A percentile compares a stretch with the other conserved stretches of the same genome.
phyloP scores from a whole-genome alignment of 2,797 vertebrate genomes.

The Sebastes iracundus region DNA sequence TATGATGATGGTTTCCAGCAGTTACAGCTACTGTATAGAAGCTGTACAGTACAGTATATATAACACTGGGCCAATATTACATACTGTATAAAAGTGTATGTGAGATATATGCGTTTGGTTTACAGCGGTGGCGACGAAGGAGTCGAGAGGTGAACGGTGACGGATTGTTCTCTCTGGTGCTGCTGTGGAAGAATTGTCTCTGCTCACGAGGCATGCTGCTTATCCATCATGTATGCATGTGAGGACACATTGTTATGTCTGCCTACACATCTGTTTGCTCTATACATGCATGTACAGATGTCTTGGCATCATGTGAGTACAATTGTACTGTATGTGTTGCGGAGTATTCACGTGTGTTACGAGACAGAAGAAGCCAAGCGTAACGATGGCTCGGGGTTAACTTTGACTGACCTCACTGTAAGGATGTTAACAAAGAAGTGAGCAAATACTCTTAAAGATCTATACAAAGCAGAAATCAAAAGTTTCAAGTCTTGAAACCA shows the following conservation, averaged over 20 bases:
- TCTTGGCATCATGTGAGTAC: neutral
- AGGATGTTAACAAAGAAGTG: neutral
- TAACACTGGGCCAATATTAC: neutral
- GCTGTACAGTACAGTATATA: neutral
- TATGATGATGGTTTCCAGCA: neutral
- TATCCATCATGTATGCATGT: slow-evolving; percentile 6
- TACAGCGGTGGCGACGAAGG: neutral
- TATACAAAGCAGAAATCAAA: neutral
- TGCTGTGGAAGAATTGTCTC: neutral
- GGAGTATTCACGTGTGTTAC: neutral
- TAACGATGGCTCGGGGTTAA: slow-evolving; percentile 4
- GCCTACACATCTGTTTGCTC: slow-evolving; percentile 11
- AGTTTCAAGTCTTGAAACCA: neutral
- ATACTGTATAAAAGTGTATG: neutral
- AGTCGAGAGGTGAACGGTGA: neutral
- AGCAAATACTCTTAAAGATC: neutral
- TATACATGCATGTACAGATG: neutral
- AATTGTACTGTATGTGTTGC: neutral
- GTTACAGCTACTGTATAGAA: no score
- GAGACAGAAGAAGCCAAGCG: neutral
- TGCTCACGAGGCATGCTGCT: neutral
- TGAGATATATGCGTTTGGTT: neutral
- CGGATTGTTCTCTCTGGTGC: neutral
- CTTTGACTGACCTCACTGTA: neutral
- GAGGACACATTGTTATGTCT: neutral